phyloP scores from a whole-genome alignment of 2,113 vertebrate species.

The Etheostoma cragini region DNA sequence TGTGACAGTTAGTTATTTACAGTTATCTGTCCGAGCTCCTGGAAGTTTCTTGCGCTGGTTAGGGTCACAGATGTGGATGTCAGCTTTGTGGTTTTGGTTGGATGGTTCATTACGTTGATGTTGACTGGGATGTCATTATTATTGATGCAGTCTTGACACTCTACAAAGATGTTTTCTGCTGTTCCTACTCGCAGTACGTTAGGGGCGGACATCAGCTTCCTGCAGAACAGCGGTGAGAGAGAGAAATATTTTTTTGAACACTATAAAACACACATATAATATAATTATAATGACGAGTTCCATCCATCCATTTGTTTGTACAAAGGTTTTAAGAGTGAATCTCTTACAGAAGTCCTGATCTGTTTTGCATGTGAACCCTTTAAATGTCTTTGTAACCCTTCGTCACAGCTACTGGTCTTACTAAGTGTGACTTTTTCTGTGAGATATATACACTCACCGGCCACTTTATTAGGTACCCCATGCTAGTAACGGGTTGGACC shows the following conservation, averaged over 20 bases:
- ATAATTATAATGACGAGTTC: too few relatives aligned
- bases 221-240: conserved; percentile 21
- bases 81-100: conserved; percentile 50
- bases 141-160: conserved; percentile 74
- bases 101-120: conserved; percentile 72
- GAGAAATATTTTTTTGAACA: background rate
- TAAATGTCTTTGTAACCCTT: background rate
- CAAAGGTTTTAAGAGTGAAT: too few relatives aligned
- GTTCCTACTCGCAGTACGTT: conserved; percentile 81
- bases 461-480: too few relatives aligned
- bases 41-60: conserved; percentile 29
- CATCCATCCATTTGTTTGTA: too few relatives aligned
- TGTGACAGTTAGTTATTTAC: conserved; percentile 19
- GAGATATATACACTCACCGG: too few relatives aligned
- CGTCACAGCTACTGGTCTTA: background rate
- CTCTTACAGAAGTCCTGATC: background rate
- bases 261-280: too few relatives aligned
- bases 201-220: conserved; percentile 78
- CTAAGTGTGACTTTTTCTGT: background rate
- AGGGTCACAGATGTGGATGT: conserved; percentile 47
- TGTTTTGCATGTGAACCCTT: background rate
- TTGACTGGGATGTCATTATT: background rate
- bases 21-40: conserved; percentile 75
- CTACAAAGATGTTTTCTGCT: conserved; percentile 82
- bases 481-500: too few relatives aligned